Base-by-base conservation (phyloP, 2,113 vertebrate species). In the Alectura lathami region DNA sequence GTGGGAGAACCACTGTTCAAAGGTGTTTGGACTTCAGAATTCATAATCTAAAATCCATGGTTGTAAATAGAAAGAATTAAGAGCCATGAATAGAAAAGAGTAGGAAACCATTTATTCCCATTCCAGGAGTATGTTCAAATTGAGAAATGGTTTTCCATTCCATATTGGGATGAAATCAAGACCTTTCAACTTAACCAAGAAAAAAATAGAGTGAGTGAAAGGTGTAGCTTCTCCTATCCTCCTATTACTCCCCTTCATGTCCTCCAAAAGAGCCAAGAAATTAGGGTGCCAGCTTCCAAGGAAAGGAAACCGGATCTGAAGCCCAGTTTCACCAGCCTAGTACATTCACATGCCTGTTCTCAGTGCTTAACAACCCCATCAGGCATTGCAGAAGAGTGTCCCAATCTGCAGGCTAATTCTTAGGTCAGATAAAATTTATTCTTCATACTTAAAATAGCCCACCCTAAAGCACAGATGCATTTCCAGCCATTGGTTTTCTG, bases 341-440 rank as follows among this genome's bases (percentile, higher is more conserved):
- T 74, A 11, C 13, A 57, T 66, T 88, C 57, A 13, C 16, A 26
- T 36, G 36, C 17, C 8, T 76, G 5, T 69, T 91, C 42, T 51
- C 53, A 69, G 67, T 27, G 53, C 17, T 45, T 80, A 62, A 45
- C 67, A 83, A 53, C 60, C 50, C 29, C 14, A 1, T 45, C 32
- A 48, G 1, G 4, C 27, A 38, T 40, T 57, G 17, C 36, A 74
- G 32, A 91, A 66, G 11, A 67, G 22, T 13, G 45, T 66, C 63
- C 36, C 79, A 88, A 88, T 50, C 40, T 93, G 72, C 63, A 83
- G 75, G 75, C 30, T 77, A 50, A 76, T 57, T 95, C 70, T 80
- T 40, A 88, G 79, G 59, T 91, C 59, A 94, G 67, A 77, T 77
- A 57, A n/a, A 89, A 88, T 85, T 96, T 47, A 54, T 80, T 88